phyloP scores from a whole-genome alignment of 2,797 vertebrate genomes.

The Brotula barbata region DNA sequence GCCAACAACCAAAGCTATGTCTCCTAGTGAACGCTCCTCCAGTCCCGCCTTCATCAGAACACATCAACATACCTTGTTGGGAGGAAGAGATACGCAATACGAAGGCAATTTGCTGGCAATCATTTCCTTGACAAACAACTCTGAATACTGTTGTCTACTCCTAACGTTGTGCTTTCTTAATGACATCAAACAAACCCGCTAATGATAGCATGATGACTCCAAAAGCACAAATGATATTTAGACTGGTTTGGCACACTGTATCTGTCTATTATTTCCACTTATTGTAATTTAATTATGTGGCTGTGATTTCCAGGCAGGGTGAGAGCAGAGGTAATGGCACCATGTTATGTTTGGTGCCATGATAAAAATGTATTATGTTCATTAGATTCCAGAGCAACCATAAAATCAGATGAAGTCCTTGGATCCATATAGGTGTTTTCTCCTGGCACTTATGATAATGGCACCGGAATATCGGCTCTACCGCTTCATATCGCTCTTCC shows the following conservation, averaged over 20 bases:
- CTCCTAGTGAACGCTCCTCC: constrained; percentile 57
- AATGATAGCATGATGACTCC: constrained; percentile 53
- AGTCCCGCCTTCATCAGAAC: constrained; percentile 51
- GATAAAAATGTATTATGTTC: constrained; percentile 45
- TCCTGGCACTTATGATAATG: constrained; percentile 53
- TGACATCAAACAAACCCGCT: constrained; percentile 44
- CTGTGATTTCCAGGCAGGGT: constrained; percentile 50
- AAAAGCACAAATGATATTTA: constrained; percentile 47
- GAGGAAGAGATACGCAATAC: constrained; percentile 57
- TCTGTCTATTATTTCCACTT: constrained; percentile 41
- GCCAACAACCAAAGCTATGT: constrained; percentile 63
- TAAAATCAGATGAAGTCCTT: constrained; percentile 56
- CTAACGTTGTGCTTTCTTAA: constrained; percentile 48
- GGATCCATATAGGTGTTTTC: constrained; percentile 44
- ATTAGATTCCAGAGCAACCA: constrained; percentile 55
- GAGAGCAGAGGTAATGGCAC: constrained; percentile 40
- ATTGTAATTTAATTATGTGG: constrained; percentile 57
- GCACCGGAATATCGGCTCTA: constrained; percentile 44
- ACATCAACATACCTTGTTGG: constrained; percentile 53
- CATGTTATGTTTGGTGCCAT: constrained; percentile 33
- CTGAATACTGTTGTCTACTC: constrained; percentile 34
- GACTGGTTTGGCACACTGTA: constrained; percentile 25
- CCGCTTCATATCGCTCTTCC: constrained; percentile 29
- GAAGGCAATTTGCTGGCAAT: constrained; percentile 59
- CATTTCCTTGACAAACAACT: constrained; percentile 40